Base-by-base conservation (phyloP, 2,888 invertebrate genomes). In the Hoplodrina ambigua region DNA sequence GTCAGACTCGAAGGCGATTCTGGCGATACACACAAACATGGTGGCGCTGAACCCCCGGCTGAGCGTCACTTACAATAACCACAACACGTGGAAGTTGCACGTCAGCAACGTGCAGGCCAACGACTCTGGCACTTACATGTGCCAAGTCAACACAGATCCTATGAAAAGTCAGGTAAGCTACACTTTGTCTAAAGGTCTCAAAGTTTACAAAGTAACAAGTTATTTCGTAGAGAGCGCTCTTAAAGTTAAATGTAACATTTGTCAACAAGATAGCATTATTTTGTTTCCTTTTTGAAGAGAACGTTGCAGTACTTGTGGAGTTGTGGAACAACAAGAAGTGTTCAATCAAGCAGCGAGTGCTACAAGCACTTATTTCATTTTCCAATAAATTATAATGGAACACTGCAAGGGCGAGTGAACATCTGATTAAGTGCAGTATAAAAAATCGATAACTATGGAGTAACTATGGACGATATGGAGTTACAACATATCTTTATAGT, bases 121-220 rank as follows among this genome's bases (percentile, higher is more conserved):
- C 92, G 99, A 99, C 95, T 98, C 98, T 44, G 99, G 99, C 86
- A 98, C 98, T 63, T 99, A 99, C 96, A 99, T 99, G 98, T 99
- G 98, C 94, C 99, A 99, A 95, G 97, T 98, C 88, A 98, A 98
- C 94, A 98, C 98, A 71, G 98, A 98, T 91, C 98, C 98, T 70
- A 98, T 98, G 98, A 97, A 97, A 87, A 98, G 97, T 93, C 98
- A 98, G 97, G 98, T 98, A 84, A 89, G 86, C 57, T 58, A 65
- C 55, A 70, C 64, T 72, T 78, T 76, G 59, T 75, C 64, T 60
- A 50, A 15, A 64, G 67, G 52, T 64, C 41, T 41, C 33, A 75
- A 33, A 69, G 37, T 66, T 63, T 57, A 82, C 80, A 80, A 80
- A 80, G 75, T 78, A 55, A 50, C 64, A 82, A 75, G 65, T 55